Base-by-base conservation (phyloP, 2,113 vertebrate genomes). In the Oxygymnocypris stewartii region DNA sequence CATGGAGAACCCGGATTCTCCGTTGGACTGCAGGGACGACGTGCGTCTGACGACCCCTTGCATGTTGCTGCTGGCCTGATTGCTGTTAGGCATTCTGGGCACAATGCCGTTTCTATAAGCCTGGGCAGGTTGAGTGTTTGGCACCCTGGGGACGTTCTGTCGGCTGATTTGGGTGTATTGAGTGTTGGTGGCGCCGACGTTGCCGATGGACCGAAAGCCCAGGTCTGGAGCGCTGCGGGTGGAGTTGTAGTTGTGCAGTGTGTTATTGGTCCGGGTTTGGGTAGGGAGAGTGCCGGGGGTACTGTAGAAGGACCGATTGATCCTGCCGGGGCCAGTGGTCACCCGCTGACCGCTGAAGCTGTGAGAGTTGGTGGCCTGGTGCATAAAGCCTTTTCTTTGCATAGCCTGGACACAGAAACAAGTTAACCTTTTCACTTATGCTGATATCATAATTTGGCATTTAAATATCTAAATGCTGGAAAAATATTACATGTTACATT, bases 171-270 rank as follows among this genome's bases (percentile, higher is more conserved):
- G 88, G 61, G 6, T 84, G 81, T 77, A 63, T 0, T 2, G 23
- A 28, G 1, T 14, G 1, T 11, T 4, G 7, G 10, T 11, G 8
- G 10, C 23, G 28, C 14, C 42, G 11, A 2, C 23, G 51, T 35
- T 59, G 13, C 28, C 4, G 6, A 4, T 11, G 10, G 51, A 0
- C 35, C 93, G 93, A 0, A 92, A 94, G 90, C 91, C 94, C 67
- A 96, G 88, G 78, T 96, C 95, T 0, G 96, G 95, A 90, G 97
- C 96, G 0, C 96, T 97, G 87, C 94, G 93, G 91, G 1, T 44
- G 93, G 69, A 92, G 94, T 42, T 35, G 86, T 92, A 90, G 91
- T 92, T 89, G 47, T 93, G 93, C 89, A 91, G 91, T 84, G 92
- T 95, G 87, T 92, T 94, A 7, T 90, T 94, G 89, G 88, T 75